Evolutionary conservation across 2,113 vertebrate genomes (phyloP), one percentile per base, ranked within the genome.

Genomic region (Gobiocypris rarus): DNA sequence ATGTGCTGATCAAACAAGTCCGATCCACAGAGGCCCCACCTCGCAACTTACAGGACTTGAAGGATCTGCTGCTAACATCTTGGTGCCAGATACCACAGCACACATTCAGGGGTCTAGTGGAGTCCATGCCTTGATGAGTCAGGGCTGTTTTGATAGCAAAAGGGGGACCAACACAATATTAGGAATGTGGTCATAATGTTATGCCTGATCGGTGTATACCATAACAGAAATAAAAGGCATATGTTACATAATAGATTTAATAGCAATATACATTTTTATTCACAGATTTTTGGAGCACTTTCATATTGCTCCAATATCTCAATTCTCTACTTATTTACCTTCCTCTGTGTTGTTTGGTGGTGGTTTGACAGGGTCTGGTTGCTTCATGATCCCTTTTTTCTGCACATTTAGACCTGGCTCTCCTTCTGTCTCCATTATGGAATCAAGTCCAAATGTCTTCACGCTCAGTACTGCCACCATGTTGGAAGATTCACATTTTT

Each of bases 321-420:
- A 34, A n/a, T 7, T 26, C 17, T 26, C 10, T 59, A 41, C n/a
- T 43, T 45, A 73, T 83, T 76, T 84, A 38, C 86, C 80, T 56
- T 87, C 71, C 1, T 71, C 38, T 84, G 9, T 45, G 83, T 61
- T 58, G 52, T 84, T 84, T 50, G 83, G 61, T 28, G 34, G 15
- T 52, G 86, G 83, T 73, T 65, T 79, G 19, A 83, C 63, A 50
- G 61, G 14, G 19, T 75, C 80, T 83, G 80, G 67, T 9, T 75
- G 34, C 67, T 83, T 80, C 52, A 13, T 1, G 11, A 26, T 48
- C 61, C 41, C 43, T 17, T 59, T 50, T 56, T 59, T 70, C 31
- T 59, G 58, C 28, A 24, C 15, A 43, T 10, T 52, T 63, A n/a
- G 10, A 43, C 34, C 38, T 70, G 31, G 61, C 34, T 9, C 24